Evolutionary conservation across 30 jellyfish, hydroid and myxozoan species (phyloP), one percentile per base, ranked within the genome.

Genomic region (Pseudorhiza aurosa): DNA sequence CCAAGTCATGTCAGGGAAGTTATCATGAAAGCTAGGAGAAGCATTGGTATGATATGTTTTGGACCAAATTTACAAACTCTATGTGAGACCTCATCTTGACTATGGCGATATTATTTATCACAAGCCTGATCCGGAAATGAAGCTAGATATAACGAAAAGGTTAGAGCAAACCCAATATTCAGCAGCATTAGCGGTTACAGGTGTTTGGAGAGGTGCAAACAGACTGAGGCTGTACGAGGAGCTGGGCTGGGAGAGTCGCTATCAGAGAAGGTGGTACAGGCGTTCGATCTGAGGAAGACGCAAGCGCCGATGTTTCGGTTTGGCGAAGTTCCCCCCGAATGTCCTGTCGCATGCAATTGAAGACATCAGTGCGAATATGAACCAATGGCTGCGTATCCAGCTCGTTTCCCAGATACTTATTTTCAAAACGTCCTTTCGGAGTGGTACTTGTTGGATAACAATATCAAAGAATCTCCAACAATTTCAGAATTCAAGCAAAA

Each of bases 91-190:
- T n/a, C n/a, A n/a, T 25, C 2, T 65, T 37, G 42, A 65, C 60
- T 22, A 27, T 68, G 82, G 68, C 10, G 82, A 68, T 51, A 68
- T 68, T 42, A 45, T 68, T 53, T 68, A 68, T 53, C 82, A 68
- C 31, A 68, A 51, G 68, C 28, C 24, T n/a, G n/a, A n/a, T n/a
- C n/a, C n/a, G n/a, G n/a, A n/a, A n/a, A n/a, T n/a, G n/a, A n/a
- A n/a, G n/a, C 33, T 30, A 44, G 18, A 51, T 26, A 4, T 68
- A 50, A 44, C 67, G 30, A 25, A 25, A 30, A 18, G 50, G 12
- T 12, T 39, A 7, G 50, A 39, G 12, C 50, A 39, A 39, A 39
- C 50, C 50, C 50, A 39, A 12, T 39, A 39, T 39, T 12, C 7
- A 5, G 50, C 50, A 5, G 50, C 50, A 39, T 39, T 39, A 39